These are phyloP conservation scores for Myotis pilosus DNA, from an alignment of 2,797 vertebrate species.

Conservation along the genomic window DNA sequence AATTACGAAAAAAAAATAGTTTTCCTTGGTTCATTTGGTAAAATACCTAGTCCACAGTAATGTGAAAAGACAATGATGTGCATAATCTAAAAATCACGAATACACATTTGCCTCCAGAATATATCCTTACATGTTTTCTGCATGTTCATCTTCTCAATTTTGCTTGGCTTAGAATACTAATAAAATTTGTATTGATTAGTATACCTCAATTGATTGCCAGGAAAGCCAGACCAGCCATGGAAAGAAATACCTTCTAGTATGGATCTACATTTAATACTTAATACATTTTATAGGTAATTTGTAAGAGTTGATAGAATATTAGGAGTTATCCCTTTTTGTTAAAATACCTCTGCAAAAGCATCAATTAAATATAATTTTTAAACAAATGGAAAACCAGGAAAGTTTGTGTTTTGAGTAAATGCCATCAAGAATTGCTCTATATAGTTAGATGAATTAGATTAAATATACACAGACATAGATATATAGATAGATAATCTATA, in stretches of 20 bases:
- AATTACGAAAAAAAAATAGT: slow-evolving; percentile 50
- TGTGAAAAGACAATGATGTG: background rate
- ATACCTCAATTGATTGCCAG: background rate
- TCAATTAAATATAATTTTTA: slow-evolving; percentile 11
- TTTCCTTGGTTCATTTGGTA: slow-evolving; percentile 49
- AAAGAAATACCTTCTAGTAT: background rate
- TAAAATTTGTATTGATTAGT: background rate
- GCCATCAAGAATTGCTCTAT: background rate
- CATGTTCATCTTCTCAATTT: slow-evolving; percentile 13
- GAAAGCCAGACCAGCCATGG: background rate
- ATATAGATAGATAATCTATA: background rate
- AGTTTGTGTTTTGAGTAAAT: background rate
- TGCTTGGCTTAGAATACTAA: slow-evolving; percentile 1
- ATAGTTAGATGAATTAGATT: background rate
- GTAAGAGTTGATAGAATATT: background rate
- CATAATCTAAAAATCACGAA: background rate
- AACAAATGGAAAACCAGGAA: background rate
- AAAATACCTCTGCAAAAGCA: background rate
- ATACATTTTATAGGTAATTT: background rate
- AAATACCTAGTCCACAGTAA: slow-evolving; percentile 25
- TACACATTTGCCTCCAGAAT: background rate
- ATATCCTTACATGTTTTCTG: background rate
- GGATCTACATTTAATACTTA: background rate
- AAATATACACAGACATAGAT: background rate
- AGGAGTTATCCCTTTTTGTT: background rate